Conservation (phyloP, 2,113 vertebrate species). For the Cephalopterus ornatus region DNA sequence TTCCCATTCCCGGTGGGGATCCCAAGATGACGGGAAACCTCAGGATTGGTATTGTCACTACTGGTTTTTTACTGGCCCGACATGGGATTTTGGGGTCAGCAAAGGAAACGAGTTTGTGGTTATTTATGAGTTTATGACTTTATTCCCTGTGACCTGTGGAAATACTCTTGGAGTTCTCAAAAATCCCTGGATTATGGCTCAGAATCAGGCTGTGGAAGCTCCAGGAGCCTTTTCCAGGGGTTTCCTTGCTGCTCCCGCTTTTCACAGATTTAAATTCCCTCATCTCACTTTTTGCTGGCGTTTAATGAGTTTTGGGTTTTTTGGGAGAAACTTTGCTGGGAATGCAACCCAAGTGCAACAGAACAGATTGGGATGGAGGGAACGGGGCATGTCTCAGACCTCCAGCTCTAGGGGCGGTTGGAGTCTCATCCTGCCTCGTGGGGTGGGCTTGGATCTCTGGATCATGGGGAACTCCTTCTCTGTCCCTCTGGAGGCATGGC, state of each 20-base stretch:
- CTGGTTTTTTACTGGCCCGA: neutral
- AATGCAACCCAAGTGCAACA: neutral
- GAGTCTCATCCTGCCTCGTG: neutral
- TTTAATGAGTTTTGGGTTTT: neutral
- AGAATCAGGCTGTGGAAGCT: neutral
- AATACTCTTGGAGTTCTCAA: neutral
- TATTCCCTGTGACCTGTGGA: neutral
- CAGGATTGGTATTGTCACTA: neutral
- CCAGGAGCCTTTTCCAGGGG: neutral
- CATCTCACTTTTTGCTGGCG: neutral
- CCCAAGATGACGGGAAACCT: fast-evolving
- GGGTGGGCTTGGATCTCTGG: neutral
- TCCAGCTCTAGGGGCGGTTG: neutral
- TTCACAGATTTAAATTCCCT: neutral
- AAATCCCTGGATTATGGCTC: neutral
- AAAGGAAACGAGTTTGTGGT: neutral
- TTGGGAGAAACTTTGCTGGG: neutral
- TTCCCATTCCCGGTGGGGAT: neutral
- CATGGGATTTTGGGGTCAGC: neutral
- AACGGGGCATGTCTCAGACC: neutral
- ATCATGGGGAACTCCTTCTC: neutral
- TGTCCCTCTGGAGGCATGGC: neutral
- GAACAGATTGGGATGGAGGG: neutral
- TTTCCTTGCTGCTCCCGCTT: neutral
- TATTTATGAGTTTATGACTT: neutral